Conservation (phyloP, 2,888 invertebrate genomes). For the Platycnemis pennipes region DNA sequence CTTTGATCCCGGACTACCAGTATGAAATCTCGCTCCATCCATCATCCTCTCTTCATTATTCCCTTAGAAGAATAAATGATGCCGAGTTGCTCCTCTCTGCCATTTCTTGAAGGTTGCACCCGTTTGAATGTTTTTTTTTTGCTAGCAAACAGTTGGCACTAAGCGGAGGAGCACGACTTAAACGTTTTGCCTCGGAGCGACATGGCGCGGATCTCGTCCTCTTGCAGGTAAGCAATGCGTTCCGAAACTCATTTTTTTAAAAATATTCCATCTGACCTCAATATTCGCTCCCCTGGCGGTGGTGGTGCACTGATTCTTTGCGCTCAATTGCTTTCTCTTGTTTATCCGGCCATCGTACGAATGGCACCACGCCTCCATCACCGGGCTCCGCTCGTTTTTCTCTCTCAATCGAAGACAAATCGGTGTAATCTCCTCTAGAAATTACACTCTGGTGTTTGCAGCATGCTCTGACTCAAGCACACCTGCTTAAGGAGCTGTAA, state of each 20-base stretch:
- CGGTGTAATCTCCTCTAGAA: background rate
- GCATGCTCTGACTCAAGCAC: background rate
- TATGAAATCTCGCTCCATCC: background rate
- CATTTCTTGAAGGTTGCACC: background rate
- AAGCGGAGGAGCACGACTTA: background rate
- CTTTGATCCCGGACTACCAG: background rate
- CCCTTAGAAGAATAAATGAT: background rate
- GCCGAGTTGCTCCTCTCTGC: background rate
- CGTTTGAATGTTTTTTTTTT: background rate
- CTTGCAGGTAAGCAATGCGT: background rate
- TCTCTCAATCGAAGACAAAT: background rate
- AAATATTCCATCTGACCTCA: background rate
- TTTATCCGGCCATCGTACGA: background rate
- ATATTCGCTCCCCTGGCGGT: background rate
- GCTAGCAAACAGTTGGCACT: background rate
- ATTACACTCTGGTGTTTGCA: background rate
- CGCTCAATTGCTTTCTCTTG: conserved; percentile 21
- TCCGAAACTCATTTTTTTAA: background rate
- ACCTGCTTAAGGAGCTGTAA: background rate
- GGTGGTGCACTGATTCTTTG: background rate
- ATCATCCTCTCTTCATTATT: background rate
- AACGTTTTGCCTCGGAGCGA: background rate
- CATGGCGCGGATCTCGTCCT: background rate
- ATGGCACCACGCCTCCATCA: background rate
- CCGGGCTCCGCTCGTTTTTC: background rate